Evolutionary conservation across 1,140 invertebrate genomes (phyloP).

Genomic region (Tetramorium parvispinum): DNA sequence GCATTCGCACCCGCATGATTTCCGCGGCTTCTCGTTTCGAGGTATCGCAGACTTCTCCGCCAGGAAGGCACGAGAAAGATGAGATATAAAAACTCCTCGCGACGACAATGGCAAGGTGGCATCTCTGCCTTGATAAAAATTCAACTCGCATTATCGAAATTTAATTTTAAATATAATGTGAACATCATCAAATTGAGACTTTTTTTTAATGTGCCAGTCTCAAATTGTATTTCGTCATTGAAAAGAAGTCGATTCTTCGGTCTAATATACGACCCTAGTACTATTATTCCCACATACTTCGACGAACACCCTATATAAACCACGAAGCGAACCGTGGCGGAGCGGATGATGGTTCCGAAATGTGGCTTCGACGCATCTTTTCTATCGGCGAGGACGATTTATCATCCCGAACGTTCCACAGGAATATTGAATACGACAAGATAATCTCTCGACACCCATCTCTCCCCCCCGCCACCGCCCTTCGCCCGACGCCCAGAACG

Average conservation of each 20-base stretch:
- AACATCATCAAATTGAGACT: not conserved
- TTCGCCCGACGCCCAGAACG: conserved; percentile 54
- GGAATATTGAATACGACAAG: conserved; percentile 79
- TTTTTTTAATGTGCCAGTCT: not conserved
- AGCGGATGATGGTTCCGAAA: conserved; percentile 68
- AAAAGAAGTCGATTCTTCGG: not conserved
- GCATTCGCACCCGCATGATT: conserved; percentile 71
- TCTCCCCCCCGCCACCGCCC: conserved; percentile 7
- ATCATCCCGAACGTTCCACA: conserved; percentile 76
- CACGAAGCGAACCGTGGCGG: conserved; percentile 54
- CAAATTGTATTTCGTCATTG: not conserved
- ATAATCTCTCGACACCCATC: conserved; percentile 77
- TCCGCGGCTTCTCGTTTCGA: conserved; percentile 60
- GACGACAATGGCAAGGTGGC: not conserved
- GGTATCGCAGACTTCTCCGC: not conserved
- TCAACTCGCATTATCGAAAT: not conserved
- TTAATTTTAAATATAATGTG: not conserved
- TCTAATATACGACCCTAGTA: not conserved
- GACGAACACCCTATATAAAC: conserved; percentile 22
- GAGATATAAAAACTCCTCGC: not conserved
- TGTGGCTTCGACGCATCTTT: conserved; percentile 74
- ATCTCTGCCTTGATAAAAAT: not conserved
- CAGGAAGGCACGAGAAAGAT: not conserved
- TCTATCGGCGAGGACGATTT: conserved; percentile 75
- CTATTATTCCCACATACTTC: conserved; percentile 41